Conservation (phyloP, 1,140 invertebrate genomes). For the Telenomus remus region DNA sequence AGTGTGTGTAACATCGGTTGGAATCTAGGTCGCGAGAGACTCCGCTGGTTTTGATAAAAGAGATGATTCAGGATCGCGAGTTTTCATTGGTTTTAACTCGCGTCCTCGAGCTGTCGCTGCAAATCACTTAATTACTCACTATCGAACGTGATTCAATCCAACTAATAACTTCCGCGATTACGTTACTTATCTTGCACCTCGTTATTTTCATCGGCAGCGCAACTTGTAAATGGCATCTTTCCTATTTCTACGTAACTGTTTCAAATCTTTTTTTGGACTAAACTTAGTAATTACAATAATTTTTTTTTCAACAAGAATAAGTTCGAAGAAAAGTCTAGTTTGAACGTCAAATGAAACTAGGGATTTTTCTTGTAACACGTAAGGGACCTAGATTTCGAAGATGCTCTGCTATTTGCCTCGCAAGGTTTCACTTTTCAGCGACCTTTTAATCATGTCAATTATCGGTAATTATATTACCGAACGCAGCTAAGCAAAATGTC, state of each 20-base stretch:
- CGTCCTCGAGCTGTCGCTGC: slow-evolving; percentile 21
- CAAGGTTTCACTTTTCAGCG: slow-evolving; percentile 48
- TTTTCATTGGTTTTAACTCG: not conserved
- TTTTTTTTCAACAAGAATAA: too few relatives aligned
- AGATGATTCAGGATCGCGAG: slow-evolving; percentile 5
- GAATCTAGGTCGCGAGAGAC: slow-evolving; percentile 27
- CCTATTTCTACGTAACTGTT: not conserved
- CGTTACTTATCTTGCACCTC: slow-evolving; percentile 21
- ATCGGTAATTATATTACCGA: slow-evolving; percentile 49
- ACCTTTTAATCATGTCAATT: slow-evolving; percentile 50
- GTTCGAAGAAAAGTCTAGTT: too few relatives aligned
- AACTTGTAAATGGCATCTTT: not conserved
- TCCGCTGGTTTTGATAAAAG: slow-evolving; percentile 27
- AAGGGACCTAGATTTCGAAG: not conserved
- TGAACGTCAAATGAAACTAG: slow-evolving; percentile 11
- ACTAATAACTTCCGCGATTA: slow-evolving; percentile 29
- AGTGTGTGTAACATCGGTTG: slow-evolving; percentile 8
- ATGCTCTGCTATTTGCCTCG: slow-evolving; percentile 32
- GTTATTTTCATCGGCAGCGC: slow-evolving; percentile 1
- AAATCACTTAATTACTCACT: slow-evolving; percentile 30
- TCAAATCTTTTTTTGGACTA: too few relatives aligned
- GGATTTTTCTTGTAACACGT: slow-evolving; percentile 1
- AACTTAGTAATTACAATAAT: too few relatives aligned
- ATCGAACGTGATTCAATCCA: slow-evolving; percentile 8
- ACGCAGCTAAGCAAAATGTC: slow-evolving; percentile 43